Percentiles rank a stretch among this genome's conserved stretches.
phyloP scores from a whole-genome alignment of 2,888 invertebrate species.

The Metalampra italica region DNA sequence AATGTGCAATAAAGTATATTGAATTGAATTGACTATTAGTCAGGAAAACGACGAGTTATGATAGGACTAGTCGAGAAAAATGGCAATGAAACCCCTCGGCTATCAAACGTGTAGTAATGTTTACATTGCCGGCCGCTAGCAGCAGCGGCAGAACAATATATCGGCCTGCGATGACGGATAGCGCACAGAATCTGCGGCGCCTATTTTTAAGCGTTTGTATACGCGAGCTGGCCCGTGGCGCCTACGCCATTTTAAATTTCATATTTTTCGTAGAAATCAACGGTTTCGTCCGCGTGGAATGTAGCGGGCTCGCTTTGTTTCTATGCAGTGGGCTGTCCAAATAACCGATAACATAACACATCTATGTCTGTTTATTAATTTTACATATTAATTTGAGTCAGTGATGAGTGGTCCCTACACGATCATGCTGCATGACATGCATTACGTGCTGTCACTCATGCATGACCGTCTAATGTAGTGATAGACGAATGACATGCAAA shows the following conservation, averaged over 20 bases:
- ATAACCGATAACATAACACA: background rate
- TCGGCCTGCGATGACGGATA: slow-evolving; percentile 49
- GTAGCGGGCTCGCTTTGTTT: slow-evolving; percentile 8
- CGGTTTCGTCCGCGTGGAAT: slow-evolving; percentile 2
- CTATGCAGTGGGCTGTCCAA: background rate
- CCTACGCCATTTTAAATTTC: slow-evolving; percentile 8
- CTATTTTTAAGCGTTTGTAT: slow-evolving; percentile 51
- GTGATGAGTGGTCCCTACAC: too few species aligned
- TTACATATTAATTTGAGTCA: background rate
- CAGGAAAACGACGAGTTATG: too few species aligned
- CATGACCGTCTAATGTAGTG: too few species aligned
- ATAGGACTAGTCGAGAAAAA: slow-evolving; percentile 13
- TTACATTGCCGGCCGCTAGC: slow-evolving; percentile 22
- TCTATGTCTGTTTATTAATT: background rate
- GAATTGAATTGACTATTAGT: too few species aligned
- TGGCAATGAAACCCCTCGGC: slow-evolving; percentile 26
- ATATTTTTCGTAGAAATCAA: slow-evolving; percentile 7
- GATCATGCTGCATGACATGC: too few species aligned
- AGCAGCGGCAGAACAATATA: slow-evolving; percentile 41
- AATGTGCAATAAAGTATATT: too few species aligned
- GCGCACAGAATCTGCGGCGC: slow-evolving; percentile 30
- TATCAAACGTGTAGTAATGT: slow-evolving; percentile 29
- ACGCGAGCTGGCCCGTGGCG: slow-evolving; percentile 1
- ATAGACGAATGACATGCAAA: too few species aligned
- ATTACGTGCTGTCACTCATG: too few species aligned